Conservation (phyloP, 2,797 vertebrate genomes). For the Octomys mimax region DNA sequence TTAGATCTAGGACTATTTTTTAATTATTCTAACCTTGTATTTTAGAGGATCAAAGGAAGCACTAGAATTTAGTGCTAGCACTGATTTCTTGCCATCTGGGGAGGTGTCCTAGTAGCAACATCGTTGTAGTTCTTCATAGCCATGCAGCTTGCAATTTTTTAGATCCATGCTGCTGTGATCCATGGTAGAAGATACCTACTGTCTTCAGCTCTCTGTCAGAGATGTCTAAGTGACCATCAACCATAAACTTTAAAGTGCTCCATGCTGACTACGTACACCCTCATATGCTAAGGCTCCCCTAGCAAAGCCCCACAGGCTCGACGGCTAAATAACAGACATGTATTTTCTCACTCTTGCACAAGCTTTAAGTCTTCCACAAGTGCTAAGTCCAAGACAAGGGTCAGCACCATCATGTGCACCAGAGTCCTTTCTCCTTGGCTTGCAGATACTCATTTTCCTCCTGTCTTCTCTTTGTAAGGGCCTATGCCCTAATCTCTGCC, state of each 20-base stretch:
- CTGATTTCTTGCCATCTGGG: constrained; percentile 7
- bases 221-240: neutral
- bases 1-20: neutral
- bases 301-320: neutral
- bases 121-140: neutral
- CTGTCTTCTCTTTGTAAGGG: neutral
- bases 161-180: neutral
- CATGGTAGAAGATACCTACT: neutral
- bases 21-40: neutral
- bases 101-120: neutral
- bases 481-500: neutral
- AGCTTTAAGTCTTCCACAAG: neutral
- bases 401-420: neutral
- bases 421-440: neutral
- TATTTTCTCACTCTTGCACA: neutral
- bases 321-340: neutral
- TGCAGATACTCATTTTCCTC: neutral
- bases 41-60: neutral
- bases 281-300: neutral
- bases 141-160: neutral
- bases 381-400: neutral
- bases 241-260: neutral
- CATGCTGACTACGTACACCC: neutral
- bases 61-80: neutral
- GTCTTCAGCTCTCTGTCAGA: neutral